Base-by-base conservation (phyloP, 2,797 vertebrate genomes). In the Myotis planiceps region DNA sequence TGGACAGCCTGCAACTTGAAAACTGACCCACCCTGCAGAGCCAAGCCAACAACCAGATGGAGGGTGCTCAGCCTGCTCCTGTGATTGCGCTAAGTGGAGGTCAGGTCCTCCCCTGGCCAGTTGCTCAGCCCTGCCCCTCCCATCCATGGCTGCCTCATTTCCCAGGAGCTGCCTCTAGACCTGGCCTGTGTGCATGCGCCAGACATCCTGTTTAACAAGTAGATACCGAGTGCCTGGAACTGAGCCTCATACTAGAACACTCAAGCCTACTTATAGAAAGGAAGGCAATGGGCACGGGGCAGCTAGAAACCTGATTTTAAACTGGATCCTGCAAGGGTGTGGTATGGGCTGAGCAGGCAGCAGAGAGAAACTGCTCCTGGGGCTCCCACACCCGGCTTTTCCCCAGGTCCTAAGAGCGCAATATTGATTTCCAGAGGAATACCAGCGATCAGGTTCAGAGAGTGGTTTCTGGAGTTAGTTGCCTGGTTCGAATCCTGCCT, bases 31-130 rank as follows among this genome's bases (percentile, higher is more conserved):
- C 18, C 6, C 27, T 60, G 9, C 25, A 23, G 0, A 37, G 29
- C 37, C 14, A 27, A 0, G 2, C 2, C 60, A 69, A 66, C 23
- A 18, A 13, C 3, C 6, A 49, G 51, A 81, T 5, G 39, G 42
- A 76, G 15, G 6, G 23, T 6, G 12, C 34, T 13, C 14, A 3
- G 34, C 21, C 58, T 27, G 29, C 27, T 63, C 27, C 6, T 72
- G 5, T 1, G 2, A 29, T 10, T 10, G 23, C 18, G n/a, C 14
- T 1, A 34, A 14, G 37, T 21, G 16, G 34, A 51, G 2, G 4
- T 19, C 10, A 0, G 58, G 19, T 49, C 37, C 76, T 71, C 32
- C 18, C 75, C 3, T 63, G 42, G 25, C 39, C 32, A 18, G 13
- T 42, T 19, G 2, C 55, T 66, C 53, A 83, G 39, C 42, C 3